These are phyloP conservation scores for Synergus japonicus DNA, from an alignment of 2,888 invertebrate species.

Conservation along the genomic window DNA sequence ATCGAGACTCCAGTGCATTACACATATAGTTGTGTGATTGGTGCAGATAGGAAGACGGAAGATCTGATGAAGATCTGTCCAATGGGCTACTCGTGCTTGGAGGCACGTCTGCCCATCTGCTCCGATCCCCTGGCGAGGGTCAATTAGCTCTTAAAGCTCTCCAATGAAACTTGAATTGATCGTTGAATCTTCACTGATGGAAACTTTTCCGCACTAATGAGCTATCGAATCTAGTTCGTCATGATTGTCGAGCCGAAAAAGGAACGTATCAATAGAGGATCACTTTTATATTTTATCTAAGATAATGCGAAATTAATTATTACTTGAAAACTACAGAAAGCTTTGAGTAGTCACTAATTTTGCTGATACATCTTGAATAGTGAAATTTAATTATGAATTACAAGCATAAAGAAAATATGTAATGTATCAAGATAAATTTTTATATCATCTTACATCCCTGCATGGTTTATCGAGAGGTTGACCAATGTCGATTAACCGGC, in stretches of 20 bases:
- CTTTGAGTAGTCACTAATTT: too few relatives aligned
- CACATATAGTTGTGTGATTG: neutral
- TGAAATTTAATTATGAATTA: neutral
- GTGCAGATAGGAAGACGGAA: neutral
- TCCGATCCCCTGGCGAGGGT: neutral
- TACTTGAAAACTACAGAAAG: too few relatives aligned
- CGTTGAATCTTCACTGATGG: neutral
- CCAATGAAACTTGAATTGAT: neutral
- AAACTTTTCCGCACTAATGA: neutral
- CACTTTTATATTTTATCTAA: too few relatives aligned
- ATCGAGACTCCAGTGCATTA: too few relatives aligned
- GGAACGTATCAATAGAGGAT: neutral
- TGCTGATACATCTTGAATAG: neutral
- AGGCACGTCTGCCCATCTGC: neutral
- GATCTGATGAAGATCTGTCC: neutral
- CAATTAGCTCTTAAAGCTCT: neutral
- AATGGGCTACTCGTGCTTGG: neutral
- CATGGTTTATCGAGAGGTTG: neutral
- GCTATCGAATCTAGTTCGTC: neutral
- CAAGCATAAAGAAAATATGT: neutral
- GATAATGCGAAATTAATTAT: too few relatives aligned
- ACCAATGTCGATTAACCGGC: neutral
- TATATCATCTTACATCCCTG: neutral
- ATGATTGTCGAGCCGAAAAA: neutral
- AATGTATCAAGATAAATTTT: neutral